These are phyloP conservation scores for Agonopterix arenella DNA, from an alignment of 2,888 invertebrate species.

Conservation along the genomic window DNA sequence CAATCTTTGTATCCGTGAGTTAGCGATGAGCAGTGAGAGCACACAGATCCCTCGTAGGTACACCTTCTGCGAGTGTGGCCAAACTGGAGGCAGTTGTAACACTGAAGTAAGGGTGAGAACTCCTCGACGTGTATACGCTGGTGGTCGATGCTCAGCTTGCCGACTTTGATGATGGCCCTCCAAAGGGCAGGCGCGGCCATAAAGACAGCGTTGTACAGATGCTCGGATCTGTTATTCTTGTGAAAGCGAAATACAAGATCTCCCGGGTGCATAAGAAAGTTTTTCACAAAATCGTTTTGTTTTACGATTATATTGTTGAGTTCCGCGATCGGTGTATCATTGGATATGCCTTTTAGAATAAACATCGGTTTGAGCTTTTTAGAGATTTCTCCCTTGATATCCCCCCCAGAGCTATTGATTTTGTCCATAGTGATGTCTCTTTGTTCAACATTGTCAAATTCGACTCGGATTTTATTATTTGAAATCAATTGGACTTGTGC, in stretches of 20 bases:
- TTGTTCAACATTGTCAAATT: too few species aligned
- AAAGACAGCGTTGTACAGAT: constrained; percentile 4
- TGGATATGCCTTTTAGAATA: too few species aligned
- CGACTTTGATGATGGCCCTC: not conserved
- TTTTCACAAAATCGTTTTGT: not conserved
- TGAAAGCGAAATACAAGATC: not conserved
- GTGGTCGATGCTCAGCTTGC: constrained; percentile 4
- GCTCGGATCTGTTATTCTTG: not conserved
- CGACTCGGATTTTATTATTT: too few species aligned
- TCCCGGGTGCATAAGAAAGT: not conserved
- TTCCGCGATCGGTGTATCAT: too few species aligned
- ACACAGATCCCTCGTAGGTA: too few species aligned
- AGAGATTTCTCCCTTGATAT: too few species aligned
- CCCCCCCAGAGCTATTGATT: too few species aligned
- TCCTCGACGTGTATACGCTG: constrained; percentile 7
- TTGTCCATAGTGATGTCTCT: too few species aligned
- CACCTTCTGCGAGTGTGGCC: constrained; percentile 3
- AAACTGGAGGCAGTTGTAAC: constrained; percentile 6
- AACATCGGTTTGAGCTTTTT: too few species aligned
- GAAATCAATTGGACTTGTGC: too few species aligned
- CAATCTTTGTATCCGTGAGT: too few species aligned
- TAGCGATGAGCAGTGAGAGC: too few species aligned
- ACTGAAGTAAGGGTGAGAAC: constrained; percentile 4
- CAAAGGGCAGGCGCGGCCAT: not conserved
- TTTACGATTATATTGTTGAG: not conserved